Percentiles rank a stretch among this genome's conserved stretches.
These are phyloP conservation scores for Drosophila azteca DNA, from an alignment of 1,140 invertebrate genomes.

Conservation along the genomic window DNA sequence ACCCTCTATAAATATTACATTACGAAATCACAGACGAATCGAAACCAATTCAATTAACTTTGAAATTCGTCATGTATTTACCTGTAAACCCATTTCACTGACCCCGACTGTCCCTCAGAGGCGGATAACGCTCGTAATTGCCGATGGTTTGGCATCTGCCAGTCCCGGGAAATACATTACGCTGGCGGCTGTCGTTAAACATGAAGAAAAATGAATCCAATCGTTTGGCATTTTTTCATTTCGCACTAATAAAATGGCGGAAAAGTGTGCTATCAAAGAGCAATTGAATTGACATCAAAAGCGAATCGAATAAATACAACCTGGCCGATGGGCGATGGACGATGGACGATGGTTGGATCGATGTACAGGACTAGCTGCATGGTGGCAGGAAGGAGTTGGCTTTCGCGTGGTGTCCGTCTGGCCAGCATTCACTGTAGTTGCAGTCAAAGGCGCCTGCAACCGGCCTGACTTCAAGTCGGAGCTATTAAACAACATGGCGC, in stretches of 20 bases:
- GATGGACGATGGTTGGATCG: not conserved
- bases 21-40: too few relatives aligned
- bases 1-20: too few relatives aligned
- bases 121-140: constrained; percentile 15
- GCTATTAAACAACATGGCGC: constrained; percentile 48
- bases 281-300: constrained; percentile 37
- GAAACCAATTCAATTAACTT: constrained; percentile 26
- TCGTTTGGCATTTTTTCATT: constrained; percentile 41
- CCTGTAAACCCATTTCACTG: not conserved
- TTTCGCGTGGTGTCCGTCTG: too few relatives aligned
- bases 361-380: not conserved
- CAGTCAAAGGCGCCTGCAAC: not conserved
- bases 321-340: too few relatives aligned
- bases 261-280: constrained; percentile 34
- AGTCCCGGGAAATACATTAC: constrained; percentile 19
- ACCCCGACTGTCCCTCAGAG: not conserved
- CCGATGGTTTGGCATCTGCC: constrained; percentile 29
- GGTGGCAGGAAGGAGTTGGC: not conserved
- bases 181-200: constrained; percentile 26
- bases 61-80: constrained; percentile 33
- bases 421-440: too few relatives aligned
- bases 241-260: constrained; percentile 40
- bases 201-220: constrained; percentile 36
- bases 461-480: constrained; percentile 13
- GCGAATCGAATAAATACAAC: constrained; percentile 36